Percentiles rank a stretch among this genome's conserved stretches.
Conservation (phyloP, 2,888 invertebrate genomes). For the Patella caerulea region DNA sequence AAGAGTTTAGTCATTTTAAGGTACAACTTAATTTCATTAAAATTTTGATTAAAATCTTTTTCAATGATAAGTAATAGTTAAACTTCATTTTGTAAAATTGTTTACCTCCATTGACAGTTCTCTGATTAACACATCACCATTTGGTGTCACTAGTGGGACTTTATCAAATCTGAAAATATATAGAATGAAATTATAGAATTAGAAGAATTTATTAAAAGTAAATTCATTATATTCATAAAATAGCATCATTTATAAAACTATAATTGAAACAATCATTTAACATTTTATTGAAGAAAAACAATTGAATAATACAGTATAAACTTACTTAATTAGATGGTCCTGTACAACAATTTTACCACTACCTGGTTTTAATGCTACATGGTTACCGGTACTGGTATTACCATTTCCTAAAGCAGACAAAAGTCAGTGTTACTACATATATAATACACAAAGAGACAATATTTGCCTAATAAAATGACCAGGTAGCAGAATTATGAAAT, state of each 20-base stretch:
- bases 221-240: no score
- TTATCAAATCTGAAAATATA: slow-evolving; percentile 84
- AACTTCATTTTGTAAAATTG: not conserved
- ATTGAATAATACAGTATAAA: not conserved
- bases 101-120: slow-evolving; percentile 87
- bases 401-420: no score
- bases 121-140: slow-evolving; percentile 93
- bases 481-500: no score
- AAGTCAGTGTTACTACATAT: no score
- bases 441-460: no score
- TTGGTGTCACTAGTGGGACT: slow-evolving; percentile 97
- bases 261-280: no score
- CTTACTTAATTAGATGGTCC: slow-evolving; percentile 80
- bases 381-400: not conserved
- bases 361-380: slow-evolving; percentile 75
- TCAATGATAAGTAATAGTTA: not conserved
- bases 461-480: no score
- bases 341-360: slow-evolving; percentile 84
- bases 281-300: not conserved
- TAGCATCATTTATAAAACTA: no score
- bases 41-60: not conserved
- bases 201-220: no score
- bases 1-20: not conserved
- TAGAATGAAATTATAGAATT: not conserved
- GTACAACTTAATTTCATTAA: not conserved